Base-by-base conservation (phyloP, 2,113 vertebrate genomes). In the Bos indicus region DNA sequence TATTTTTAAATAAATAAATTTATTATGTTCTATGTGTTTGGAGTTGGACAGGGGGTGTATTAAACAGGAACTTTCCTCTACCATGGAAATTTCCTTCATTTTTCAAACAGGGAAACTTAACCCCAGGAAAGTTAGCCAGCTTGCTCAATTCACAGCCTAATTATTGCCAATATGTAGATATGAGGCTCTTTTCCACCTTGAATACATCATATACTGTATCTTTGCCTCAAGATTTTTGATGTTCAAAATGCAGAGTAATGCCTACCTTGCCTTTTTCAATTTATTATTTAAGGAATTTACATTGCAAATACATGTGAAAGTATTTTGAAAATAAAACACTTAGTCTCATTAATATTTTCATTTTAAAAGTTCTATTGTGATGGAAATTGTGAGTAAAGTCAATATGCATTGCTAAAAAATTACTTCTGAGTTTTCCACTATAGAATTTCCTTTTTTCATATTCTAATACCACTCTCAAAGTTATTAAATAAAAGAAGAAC, bases 321-420 rank as follows among this genome's bases (percentile, higher is more conserved):
- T 92, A 77, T 87, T 98, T 88, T 84, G 28, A 90, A 97, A 88
- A 48, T 83, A 90, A 95, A 90, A 60, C 57, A 43, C 26, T 33
- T 71, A 88, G 16, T 78, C 6, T 94, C 43, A 77, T 54, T 81
- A 36, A 30, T 15, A 60, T 81, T 78, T 81, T 54, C 25, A 82
- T 60, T 95, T 94, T 71, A 13, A 80, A 90, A 59, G 1, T 88
- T 96, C 71, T 80, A 1, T 40, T 89, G 17, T 92, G 74, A 48
- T 94, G n/a, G 28, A 89, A 23, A 51, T 64, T 90, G 64, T 57
- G 86, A 83, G 21, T 74, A 51, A 59, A 92, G 8, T 81, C 71
- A 88, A 56, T 81, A 85, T 89, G 83, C 93, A 80, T 26, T 89
- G 25, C 17, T 77, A 67, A 85, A 36, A 96, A 88, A 92, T 94